Conservation (phyloP, 2,888 invertebrate species). For the Meloe dianella region DNA sequence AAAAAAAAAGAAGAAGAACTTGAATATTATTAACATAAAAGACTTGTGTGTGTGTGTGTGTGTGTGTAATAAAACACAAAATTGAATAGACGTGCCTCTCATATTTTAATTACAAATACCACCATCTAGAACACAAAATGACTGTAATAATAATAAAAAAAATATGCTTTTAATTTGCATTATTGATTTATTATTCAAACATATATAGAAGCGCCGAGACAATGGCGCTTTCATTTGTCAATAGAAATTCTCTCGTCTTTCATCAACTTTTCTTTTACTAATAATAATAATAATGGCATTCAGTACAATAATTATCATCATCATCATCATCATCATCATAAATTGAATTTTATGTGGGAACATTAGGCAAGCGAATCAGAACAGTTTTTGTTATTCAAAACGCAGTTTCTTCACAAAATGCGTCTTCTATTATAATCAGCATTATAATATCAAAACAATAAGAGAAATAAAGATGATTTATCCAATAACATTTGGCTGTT, state of each 20-base stretch:
- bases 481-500: too few relatives aligned
- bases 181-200: neutral
- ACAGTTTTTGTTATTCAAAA: neutral
- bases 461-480: too few relatives aligned
- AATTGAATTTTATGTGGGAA: neutral
- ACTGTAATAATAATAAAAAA: too few relatives aligned
- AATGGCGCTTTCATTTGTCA: neutral
- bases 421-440: neutral
- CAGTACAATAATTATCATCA: neutral
- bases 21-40: neutral
- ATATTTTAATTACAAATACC: neutral
- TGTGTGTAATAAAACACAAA: neutral
- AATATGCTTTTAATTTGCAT: too few relatives aligned
- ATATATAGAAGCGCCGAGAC: neutral
- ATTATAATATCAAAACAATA: too few relatives aligned
- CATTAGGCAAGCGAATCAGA: neutral
- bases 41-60: too few relatives aligned
- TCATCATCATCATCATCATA: neutral
- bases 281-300: too few relatives aligned
- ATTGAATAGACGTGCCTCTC: neutral
- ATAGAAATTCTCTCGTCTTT: neutral
- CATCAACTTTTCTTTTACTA: too few relatives aligned
- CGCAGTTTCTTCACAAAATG: neutral
- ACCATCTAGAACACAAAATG: neutral
- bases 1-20: too few relatives aligned